Evolutionary conservation across 1,140 invertebrate species (phyloP).

Genomic region (Aculops lycopersici): DNA sequence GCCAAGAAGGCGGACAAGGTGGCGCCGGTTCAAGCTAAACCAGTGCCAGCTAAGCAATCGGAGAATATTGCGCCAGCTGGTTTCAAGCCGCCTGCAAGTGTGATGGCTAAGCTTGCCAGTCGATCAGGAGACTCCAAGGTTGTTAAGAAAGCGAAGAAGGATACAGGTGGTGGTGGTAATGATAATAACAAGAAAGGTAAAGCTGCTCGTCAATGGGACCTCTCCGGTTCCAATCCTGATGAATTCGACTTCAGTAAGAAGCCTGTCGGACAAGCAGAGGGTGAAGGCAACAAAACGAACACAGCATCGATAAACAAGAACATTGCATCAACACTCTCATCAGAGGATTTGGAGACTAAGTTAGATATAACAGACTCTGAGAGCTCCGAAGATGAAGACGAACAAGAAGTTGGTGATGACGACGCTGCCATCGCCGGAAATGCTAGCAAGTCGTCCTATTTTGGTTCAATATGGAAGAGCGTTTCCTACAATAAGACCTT

Average conservation of each 20-base stretch:
- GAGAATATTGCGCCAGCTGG: neutral
- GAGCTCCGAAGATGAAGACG: conserved; percentile 14
- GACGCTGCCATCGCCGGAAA: conserved; percentile 3
- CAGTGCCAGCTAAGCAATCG: neutral
- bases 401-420: conserved; percentile 2
- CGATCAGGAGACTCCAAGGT: neutral
- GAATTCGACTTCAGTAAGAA: conserved; percentile 50
- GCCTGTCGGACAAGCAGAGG: neutral
- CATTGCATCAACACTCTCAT: conserved; percentile 3
- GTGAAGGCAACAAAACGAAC: neutral
- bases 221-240: conserved; percentile 46
- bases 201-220: conserved; percentile 57
- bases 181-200: conserved; percentile 29
- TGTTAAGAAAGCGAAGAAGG: conserved; percentile 4
- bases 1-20: conserved; percentile 1
- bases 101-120: conserved; percentile 4
- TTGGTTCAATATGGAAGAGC: conserved; percentile 6
- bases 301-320: neutral
- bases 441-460: conserved; percentile 3
- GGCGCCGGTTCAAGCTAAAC: conserved; percentile 1
- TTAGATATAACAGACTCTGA: neutral
- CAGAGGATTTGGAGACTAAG: conserved; percentile 2
- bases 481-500: conserved; percentile 17
- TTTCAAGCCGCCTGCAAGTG: neutral
- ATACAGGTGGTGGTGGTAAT: neutral